Percentiles rank a stretch among this genome's conserved stretches.
phyloP scores from a whole-genome alignment of 2,888 invertebrate species.

The Drepana falcataria region DNA sequence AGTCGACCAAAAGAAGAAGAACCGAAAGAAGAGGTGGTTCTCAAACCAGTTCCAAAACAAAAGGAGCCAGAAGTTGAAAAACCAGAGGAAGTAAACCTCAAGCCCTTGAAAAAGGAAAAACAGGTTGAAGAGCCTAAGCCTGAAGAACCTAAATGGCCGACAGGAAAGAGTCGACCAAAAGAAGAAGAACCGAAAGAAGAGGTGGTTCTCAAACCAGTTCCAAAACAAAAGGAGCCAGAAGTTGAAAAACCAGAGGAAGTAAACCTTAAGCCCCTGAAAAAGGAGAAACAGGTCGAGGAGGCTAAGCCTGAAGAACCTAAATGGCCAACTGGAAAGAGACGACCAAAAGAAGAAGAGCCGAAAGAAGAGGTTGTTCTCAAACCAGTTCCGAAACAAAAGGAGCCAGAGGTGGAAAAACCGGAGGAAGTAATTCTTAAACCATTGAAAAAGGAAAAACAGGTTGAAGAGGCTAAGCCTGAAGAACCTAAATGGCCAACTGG shows the following conservation, averaged over 20 bases:
- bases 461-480: constrained; percentile 29
- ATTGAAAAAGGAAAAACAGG: constrained; percentile 22
- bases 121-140: constrained; percentile 39
- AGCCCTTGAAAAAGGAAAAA: constrained; percentile 22
- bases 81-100: constrained; percentile 53
- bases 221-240: constrained; percentile 22
- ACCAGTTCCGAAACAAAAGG: constrained; percentile 44
- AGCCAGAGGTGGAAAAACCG: constrained; percentile 45
- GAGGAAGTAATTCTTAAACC: constrained; percentile 39
- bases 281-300: constrained; percentile 23
- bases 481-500: constrained; percentile 31
- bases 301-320: constrained; percentile 44
- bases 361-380: constrained; percentile 42
- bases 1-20: constrained; percentile 34
- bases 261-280: constrained; percentile 22
- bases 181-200: constrained; percentile 45
- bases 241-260: constrained; percentile 54
- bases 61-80: constrained; percentile 26
- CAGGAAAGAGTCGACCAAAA: constrained; percentile 27
- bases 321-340: constrained; percentile 27
- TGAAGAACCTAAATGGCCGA: constrained; percentile 39
- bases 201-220: constrained; percentile 48
- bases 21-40: constrained; percentile 41
- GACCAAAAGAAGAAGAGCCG: constrained; percentile 22
- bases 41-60: constrained; percentile 47